Evolutionary conservation across 2,797 vertebrate species (phyloP), one percentile per base, ranked within the genome.

Genomic region (Rhynchotus rufescens): DNA sequence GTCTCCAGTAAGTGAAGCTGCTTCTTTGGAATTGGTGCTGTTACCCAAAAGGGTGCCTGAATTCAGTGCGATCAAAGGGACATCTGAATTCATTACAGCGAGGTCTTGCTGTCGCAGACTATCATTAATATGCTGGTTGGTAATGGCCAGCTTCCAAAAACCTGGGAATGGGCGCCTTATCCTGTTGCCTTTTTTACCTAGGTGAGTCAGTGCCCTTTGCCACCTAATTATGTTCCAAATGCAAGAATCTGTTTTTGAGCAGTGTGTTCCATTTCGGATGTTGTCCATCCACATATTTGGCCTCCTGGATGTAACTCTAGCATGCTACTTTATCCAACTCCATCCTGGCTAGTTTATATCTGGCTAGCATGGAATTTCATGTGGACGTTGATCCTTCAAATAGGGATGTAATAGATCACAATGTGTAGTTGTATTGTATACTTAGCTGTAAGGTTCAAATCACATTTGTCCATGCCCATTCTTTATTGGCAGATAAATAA

Each of bases 401-500:
- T 19, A 45, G 42, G 21, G 6, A 21, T 61, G 4, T 8, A 10
- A 13, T 76, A 7, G 7, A 12, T 62, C 72, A 69, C 47, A 82
- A 19, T n/a, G 59, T 71, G 64, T n/a, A 56, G 1, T 74, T 9
- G 1, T 15, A 15, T 26, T 71, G 19, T 36, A 60, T 52, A 2
- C 3, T 82, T 30, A 6, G 4, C 17, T 26, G 7, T 19, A 12
- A 68, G 28, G 20, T 13, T 62, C 26, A 75, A 45, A 44, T 21
- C 11, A 8, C 0, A 0, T 59, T 72, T 62, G 13, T 44, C 32
- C 1, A 0, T 54, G 11, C 34, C 68, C 2, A 5, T 44, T 74
- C 72, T 84, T 59, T 10, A 6, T 54, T 36, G 26, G 10, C 12
- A 56, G 20, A 57, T 60, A 12, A 75, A 15, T 36, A 91, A 68